Conservation (phyloP, 2,113 vertebrate species). For the Phasianus colchicus region DNA sequence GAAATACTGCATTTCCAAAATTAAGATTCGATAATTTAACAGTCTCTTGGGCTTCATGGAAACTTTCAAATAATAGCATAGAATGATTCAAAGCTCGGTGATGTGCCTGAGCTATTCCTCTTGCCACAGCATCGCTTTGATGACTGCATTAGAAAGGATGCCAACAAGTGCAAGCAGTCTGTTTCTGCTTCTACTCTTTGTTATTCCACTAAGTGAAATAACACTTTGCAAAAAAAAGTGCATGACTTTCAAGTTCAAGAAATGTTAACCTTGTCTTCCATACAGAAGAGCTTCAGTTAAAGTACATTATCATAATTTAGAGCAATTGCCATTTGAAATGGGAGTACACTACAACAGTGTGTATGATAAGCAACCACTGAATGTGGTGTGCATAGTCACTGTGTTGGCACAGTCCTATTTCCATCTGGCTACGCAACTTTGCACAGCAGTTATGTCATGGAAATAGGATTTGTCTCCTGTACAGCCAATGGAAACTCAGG, state of each 20-base stretch:
- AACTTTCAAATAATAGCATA: background rate
- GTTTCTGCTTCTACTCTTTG: background rate
- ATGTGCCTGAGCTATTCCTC: background rate
- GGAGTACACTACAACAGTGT: background rate
- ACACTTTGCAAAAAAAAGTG: background rate
- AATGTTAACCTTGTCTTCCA: background rate
- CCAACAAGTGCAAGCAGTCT: background rate
- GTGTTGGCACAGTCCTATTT: background rate
- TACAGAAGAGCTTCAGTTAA: background rate
- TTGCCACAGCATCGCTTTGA: background rate
- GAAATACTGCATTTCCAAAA: constrained; percentile 18
- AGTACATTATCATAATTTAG: background rate
- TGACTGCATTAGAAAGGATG: background rate
- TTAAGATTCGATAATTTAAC: constrained; percentile 1
- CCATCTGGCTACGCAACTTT: background rate
- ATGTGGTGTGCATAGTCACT: background rate
- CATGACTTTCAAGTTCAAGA: constrained; percentile 1
- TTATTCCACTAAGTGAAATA: background rate
- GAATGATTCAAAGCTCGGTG: constrained; percentile 1
- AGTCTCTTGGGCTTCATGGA: background rate
- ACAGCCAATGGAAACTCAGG: background rate
- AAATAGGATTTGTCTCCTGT: background rate
- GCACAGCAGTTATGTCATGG: background rate
- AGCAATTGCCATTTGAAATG: background rate
- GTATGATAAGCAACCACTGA: background rate